phyloP scores from a whole-genome alignment of 2,113 vertebrate genomes.

The Salvelinus namaycush region DNA sequence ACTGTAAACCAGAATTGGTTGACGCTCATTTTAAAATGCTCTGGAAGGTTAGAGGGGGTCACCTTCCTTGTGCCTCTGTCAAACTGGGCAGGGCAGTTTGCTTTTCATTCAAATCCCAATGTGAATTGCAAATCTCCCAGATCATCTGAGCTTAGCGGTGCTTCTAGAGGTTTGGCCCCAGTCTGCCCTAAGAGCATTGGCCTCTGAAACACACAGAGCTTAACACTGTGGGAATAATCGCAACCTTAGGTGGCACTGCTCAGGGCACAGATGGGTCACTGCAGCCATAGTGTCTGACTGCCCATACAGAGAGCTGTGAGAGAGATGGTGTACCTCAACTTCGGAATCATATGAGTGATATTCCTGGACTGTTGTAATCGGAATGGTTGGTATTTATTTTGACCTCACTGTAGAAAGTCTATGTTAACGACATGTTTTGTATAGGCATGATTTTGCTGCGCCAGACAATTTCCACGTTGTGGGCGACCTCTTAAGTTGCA shows the following conservation, averaged over 20 bases:
- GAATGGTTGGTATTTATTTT: too few species aligned
- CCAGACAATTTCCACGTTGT: too few species aligned
- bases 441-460: too few species aligned
- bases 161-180: conserved; percentile 47
- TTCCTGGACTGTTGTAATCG: too few species aligned
- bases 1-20: conserved; percentile 18
- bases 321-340: too few species aligned
- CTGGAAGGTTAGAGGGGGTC: conserved; percentile 24
- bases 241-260: conserved; percentile 29
- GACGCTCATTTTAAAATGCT: conserved; percentile 19
- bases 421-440: too few species aligned
- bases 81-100: conserved; percentile 37
- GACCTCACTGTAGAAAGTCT: too few species aligned
- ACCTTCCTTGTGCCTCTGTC: conserved; percentile 3
- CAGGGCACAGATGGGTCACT: conserved; percentile 38
- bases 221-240: conserved; percentile 49
- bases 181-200: conserved; percentile 51
- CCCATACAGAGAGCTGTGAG: conserved; percentile 22
- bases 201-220: conserved; percentile 38
- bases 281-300: conserved; percentile 26
- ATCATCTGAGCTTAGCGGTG: conserved; percentile 61
- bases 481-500: too few species aligned
- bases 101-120: conserved; percentile 66
- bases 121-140: conserved; percentile 70
- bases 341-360: too few species aligned